Evolutionary conservation across 1,140 invertebrate species (phyloP), one percentile per base, ranked within the genome.

Genomic region (Nymphalis io): DNA sequence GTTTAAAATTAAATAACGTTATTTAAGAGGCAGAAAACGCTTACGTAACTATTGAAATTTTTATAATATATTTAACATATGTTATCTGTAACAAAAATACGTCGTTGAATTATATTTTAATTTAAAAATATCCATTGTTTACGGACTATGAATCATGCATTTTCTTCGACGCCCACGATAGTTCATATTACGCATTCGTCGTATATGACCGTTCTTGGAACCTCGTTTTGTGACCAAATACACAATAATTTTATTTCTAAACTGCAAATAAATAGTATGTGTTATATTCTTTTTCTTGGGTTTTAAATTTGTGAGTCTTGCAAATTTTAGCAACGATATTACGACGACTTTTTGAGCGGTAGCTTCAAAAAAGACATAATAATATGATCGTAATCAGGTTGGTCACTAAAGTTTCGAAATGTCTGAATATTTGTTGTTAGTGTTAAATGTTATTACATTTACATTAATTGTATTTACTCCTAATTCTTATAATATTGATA

Each of bases 81-180:
- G 27, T 27, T 27, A 2, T 27, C 23, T 27, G 23, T 27, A 27
- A 1, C 27, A 33, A 33, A 33, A 33, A 33, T 33, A 8, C 3
- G 6, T 8, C 27, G 27, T 33, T 33, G 6, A 4, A 8, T 33
- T 33, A 33, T 33, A 1, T 33, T 27, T 27, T 3, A 27, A 27
- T 27, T 0, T 27, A 27, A 27, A 2, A 27, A 27, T 27, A 27
- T 27, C 3, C 40, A 66, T 66, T 66, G 64, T 68, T 68, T 68
- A 27, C 13, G 12, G n/a, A 20, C 18, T 39, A 51, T 46, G 53
- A 60, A 53, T 70, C 51, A 70, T 23, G 55, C 55, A 63, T 58
- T 61, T 74, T 70, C 63, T 78, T 77, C 59, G 70, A 78, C 78
- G 76, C 78, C 80, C 74, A 83, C 81, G 63, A 72, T 68, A 58